Evolutionary conservation across 2,797 vertebrate genomes (phyloP).

Genomic region (Simalia tracyae): DNA sequence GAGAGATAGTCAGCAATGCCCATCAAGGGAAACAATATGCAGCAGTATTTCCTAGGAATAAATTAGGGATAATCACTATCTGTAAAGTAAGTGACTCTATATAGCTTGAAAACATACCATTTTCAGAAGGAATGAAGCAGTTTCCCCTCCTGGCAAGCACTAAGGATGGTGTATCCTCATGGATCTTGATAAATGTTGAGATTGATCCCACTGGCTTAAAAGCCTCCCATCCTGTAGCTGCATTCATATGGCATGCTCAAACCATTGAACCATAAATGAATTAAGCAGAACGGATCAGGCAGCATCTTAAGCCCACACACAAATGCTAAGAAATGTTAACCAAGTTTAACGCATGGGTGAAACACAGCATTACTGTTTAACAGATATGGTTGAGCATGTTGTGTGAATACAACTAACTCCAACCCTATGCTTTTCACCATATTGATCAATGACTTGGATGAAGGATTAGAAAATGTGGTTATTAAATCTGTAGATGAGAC

Average conservation of each 20-base stretch:
- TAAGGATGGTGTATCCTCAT: background rate
- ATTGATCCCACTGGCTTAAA: background rate
- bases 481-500: background rate
- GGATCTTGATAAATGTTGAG: background rate
- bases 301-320: background rate
- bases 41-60: background rate
- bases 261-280: background rate
- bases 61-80: background rate
- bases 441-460: background rate
- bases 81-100: background rate
- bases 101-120: background rate
- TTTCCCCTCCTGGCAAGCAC: background rate
- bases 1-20: background rate
- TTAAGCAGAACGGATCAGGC: background rate
- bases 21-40: background rate
- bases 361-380: background rate
- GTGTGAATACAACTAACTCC: background rate
- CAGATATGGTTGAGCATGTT: background rate
- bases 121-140: background rate
- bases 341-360: background rate
- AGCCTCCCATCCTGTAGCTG: background rate
- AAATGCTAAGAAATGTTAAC: background rate
- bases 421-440: background rate
- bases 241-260: background rate
- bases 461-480: background rate